A percentile compares a stretch with the other conserved stretches of the same genome.
phyloP scores from a whole-genome alignment of 2,888 invertebrate genomes.

The Tuberolachnus salignus region DNA sequence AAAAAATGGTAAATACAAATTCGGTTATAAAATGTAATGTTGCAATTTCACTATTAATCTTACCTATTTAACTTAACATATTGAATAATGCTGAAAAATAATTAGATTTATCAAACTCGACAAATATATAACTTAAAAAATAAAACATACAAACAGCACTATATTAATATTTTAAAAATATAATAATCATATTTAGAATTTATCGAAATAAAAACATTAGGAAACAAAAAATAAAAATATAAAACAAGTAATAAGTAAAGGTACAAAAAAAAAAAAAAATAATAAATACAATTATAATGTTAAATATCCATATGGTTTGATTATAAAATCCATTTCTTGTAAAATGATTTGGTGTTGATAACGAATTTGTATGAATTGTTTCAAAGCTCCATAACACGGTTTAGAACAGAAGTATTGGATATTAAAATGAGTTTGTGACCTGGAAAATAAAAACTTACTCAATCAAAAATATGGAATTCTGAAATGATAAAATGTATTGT shows the following conservation, averaged over 20 bases:
- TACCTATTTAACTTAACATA: too few species aligned
- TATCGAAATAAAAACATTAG: slow-evolving; percentile 12
- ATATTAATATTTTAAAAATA: too few species aligned
- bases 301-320: slow-evolving; percentile 39
- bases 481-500: too few species aligned
- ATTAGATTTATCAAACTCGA: too few species aligned
- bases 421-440: slow-evolving; percentile 22
- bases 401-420: slow-evolving; percentile 48
- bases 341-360: slow-evolving; percentile 22
- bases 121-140: too few species aligned
- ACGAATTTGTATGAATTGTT: slow-evolving; percentile 26
- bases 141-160: too few species aligned
- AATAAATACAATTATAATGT: slow-evolving; percentile 23
- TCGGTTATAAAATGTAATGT: too few species aligned
- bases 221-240: neutral
- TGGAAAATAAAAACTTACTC: slow-evolving; percentile 8
- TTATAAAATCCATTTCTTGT: slow-evolving; percentile 38
- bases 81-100: too few species aligned
- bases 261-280: neutral
- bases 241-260: slow-evolving; percentile 1
- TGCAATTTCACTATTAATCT: too few species aligned
- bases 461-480: too few species aligned
- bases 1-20: too few species aligned
- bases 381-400: slow-evolving; percentile 20
- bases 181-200: neutral